Evolutionary conservation across 2,888 invertebrate species (phyloP).

Genomic region (Patella depressa): DNA sequence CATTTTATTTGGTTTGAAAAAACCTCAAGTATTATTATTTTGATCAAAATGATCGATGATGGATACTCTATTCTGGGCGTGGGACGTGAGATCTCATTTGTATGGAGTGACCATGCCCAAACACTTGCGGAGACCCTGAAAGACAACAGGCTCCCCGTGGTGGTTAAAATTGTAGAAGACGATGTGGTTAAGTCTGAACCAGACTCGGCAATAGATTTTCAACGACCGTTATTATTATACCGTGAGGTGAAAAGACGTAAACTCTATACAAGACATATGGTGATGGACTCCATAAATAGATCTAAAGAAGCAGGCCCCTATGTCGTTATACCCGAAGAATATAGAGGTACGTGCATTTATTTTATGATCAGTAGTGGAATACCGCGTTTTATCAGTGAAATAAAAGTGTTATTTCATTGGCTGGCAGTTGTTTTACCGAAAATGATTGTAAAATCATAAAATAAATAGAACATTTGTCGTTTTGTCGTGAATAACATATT

Average conservation of each 20-base stretch:
- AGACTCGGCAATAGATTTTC: conserved; percentile 22
- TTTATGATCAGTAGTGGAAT: too few relatives aligned
- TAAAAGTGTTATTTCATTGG: too few relatives aligned
- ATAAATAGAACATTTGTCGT: too few relatives aligned
- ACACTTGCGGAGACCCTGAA: conserved; percentile 38
- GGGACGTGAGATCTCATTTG: conserved; percentile 11
- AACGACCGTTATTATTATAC: conserved; percentile 47
- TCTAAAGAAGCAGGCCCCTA: conserved; percentile 44
- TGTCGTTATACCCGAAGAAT: conserved; percentile 47
- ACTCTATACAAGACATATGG: conserved; percentile 48
- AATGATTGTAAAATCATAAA: too few relatives aligned
- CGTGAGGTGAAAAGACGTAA: conserved; percentile 44
- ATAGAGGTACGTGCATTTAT: conserved; percentile 40
- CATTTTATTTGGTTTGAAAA: too few relatives aligned
- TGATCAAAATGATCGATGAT: too few relatives aligned
- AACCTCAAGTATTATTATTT: too few relatives aligned
- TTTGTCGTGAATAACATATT: too few relatives aligned
- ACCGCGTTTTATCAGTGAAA: too few relatives aligned
- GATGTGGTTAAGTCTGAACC: conserved; percentile 22
- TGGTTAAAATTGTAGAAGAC: conserved; percentile 47
- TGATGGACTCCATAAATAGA: conserved; percentile 40
- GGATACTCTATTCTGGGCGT: too few relatives aligned
- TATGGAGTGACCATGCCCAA: conserved; percentile 42
- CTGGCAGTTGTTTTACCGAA: too few relatives aligned
- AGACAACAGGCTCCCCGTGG: conserved; percentile 40